Conservation (phyloP, 1,140 invertebrate genomes). For the Papilio glaucus region DNA sequence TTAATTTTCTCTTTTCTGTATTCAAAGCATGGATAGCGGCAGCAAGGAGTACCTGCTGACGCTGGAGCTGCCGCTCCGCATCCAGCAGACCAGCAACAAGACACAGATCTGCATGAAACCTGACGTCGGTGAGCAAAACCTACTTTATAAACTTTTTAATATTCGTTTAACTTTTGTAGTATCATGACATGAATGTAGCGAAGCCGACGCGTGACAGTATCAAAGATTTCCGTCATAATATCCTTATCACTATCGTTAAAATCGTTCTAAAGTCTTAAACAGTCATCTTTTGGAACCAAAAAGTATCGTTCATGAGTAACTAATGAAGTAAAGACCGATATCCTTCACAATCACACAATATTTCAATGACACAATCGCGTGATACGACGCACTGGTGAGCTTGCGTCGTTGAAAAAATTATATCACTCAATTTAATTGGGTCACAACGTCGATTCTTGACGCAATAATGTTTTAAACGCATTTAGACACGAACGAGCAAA, state of each 20-base stretch:
- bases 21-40: slow-evolving; percentile 42
- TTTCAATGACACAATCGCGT: slow-evolving; percentile 14
- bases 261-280: no score
- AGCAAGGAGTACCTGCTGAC: slow-evolving; percentile 41
- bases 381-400: background rate
- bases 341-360: background rate
- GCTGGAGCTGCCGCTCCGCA: slow-evolving; percentile 46
- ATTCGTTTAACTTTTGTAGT: no score
- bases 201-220: no score
- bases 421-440: slow-evolving; percentile 8
- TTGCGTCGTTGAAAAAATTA: background rate
- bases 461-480: slow-evolving; percentile 3
- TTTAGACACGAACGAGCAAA: background rate
- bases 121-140: slow-evolving; percentile 38
- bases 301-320: no score
- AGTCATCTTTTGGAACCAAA: no score
- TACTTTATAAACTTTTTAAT: no score
- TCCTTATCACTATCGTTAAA: no score
- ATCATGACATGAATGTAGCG: no score
- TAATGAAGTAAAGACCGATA: no score
- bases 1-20: background rate
- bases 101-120: slow-evolving; percentile 40
- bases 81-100: slow-evolving; percentile 47
- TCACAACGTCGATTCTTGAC: slow-evolving; percentile 5
- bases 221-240: no score